phyloP scores from a whole-genome alignment of 2,797 vertebrate species.

The Fundulus diaphanus region DNA sequence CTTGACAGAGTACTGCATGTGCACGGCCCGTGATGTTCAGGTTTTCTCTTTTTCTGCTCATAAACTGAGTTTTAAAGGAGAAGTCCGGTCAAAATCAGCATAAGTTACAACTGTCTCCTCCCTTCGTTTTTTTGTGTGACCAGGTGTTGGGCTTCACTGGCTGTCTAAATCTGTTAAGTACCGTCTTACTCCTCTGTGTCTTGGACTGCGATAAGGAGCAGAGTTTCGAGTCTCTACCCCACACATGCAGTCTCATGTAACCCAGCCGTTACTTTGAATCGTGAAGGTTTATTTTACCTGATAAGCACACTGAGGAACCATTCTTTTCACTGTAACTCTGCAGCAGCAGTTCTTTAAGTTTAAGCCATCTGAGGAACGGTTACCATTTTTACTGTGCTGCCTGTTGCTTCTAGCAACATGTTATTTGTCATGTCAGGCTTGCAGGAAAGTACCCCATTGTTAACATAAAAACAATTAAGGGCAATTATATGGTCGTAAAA shows the following conservation, averaged over 20 bases:
- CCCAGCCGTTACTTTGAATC: constrained; percentile 67
- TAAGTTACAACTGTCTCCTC: constrained; percentile 51
- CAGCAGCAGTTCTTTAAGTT: constrained; percentile 25
- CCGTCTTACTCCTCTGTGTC: constrained; percentile 75
- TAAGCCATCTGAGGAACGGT: constrained; percentile 56
- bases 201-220: constrained; percentile 76
- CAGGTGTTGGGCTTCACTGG: constrained; percentile 83
- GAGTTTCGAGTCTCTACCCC: constrained; percentile 68
- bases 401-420: constrained; percentile 65
- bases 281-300: constrained; percentile 71
- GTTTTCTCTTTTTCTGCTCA: constrained; percentile 34
- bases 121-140: constrained; percentile 52
- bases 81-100: no score
- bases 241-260: constrained; percentile 74
- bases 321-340: constrained; percentile 51
- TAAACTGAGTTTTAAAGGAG: constrained; percentile 33
- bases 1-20: neutral
- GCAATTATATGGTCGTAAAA: constrained; percentile 72
- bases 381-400: constrained; percentile 66
- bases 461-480: constrained; percentile 66
- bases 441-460: constrained; percentile 46
- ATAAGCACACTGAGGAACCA: constrained; percentile 70
- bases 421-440: constrained; percentile 53
- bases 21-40: neutral
- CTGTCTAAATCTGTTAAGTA: constrained; percentile 82